Percentiles rank a stretch among this genome's conserved stretches.
phyloP scores from a whole-genome alignment of 2,888 invertebrate species.

The Drosophila tripunctata region DNA sequence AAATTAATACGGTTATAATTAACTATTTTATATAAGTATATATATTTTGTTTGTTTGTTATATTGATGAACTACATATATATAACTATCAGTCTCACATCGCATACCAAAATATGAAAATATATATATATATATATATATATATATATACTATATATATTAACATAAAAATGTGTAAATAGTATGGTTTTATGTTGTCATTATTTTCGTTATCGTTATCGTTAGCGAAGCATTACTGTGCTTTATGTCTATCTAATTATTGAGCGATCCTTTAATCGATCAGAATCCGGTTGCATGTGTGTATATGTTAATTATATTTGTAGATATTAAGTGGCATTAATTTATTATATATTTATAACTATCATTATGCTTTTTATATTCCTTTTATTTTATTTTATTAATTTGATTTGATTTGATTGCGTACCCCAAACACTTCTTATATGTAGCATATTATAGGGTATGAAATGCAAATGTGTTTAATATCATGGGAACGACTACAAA shows the following conservation, averaged over 20 bases:
- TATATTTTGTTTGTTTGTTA: slow-evolving; percentile 7
- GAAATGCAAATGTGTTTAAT: slow-evolving; percentile 2
- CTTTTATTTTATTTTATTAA: too few relatives aligned
- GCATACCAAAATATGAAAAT: slow-evolving; percentile 71
- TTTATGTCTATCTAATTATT: not conserved
- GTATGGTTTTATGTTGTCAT: slow-evolving; percentile 32
- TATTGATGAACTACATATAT: slow-evolving; percentile 71
- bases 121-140: slow-evolving; percentile 46
- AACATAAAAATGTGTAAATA: slow-evolving; percentile 50
- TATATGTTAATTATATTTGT: too few relatives aligned
- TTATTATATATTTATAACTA: too few relatives aligned
- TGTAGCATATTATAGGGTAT: too few relatives aligned
- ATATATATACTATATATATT: slow-evolving; percentile 28
- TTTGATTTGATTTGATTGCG: slow-evolving; percentile 1
- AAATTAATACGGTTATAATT: slow-evolving; percentile 38
- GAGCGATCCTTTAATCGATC: not conserved
- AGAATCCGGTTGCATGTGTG: too few relatives aligned
- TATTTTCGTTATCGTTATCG: not conserved
- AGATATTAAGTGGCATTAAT: too few relatives aligned
- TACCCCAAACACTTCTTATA: not conserved
- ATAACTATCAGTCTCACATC: slow-evolving; percentile 83
- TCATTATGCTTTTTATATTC: too few relatives aligned
- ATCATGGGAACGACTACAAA: slow-evolving; percentile 10
- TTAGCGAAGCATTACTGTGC: slow-evolving; percentile 9
- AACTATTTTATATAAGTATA: slow-evolving; percentile 31